A percentile compares a stretch with the other conserved stretches of the same genome.
Evolutionary conservation across 2,797 vertebrate species (phyloP).

Genomic region (Paedocypris micromegethes): DNA sequence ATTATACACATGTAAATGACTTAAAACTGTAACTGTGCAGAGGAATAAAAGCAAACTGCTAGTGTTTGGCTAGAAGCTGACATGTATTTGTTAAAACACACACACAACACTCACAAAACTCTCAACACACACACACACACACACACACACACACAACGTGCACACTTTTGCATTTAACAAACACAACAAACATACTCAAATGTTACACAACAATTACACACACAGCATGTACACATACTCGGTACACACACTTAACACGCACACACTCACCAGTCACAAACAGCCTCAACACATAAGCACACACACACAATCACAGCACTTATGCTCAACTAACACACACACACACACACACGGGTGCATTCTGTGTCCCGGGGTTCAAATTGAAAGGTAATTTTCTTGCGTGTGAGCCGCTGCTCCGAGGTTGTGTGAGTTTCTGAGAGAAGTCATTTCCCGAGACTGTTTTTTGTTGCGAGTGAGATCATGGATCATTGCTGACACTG

Average conservation of each 20-base stretch:
- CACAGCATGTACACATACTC: constrained; percentile 23
- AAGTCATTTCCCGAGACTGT: constrained; percentile 47
- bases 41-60: too few species aligned
- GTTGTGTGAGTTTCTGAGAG: constrained; percentile 39
- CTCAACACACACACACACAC: constrained; percentile 8
- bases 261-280: too few species aligned
- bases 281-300: constrained; percentile 17
- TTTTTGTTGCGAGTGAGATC: constrained; percentile 67
- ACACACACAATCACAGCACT: constrained; percentile 6
- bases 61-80: too few species aligned
- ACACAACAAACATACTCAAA: too few species aligned
- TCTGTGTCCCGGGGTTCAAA: constrained; percentile 28
- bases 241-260: constrained; percentile 26
- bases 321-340: constrained; percentile 23
- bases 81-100: too few species aligned
- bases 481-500: constrained; percentile 63
- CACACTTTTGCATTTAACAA: constrained; percentile 20
- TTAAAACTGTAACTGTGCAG: constrained; percentile 12
- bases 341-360: constrained; percentile 34
- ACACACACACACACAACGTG: constrained; percentile 26
- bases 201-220: not conserved
- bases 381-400: constrained; percentile 50
- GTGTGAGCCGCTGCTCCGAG: constrained; percentile 49
- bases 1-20: constrained; percentile 12
- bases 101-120: too few species aligned